These are phyloP conservation scores for Callocephalon fimbriatum DNA, from an alignment of 2,113 vertebrate genomes.

Conservation along the genomic window DNA sequence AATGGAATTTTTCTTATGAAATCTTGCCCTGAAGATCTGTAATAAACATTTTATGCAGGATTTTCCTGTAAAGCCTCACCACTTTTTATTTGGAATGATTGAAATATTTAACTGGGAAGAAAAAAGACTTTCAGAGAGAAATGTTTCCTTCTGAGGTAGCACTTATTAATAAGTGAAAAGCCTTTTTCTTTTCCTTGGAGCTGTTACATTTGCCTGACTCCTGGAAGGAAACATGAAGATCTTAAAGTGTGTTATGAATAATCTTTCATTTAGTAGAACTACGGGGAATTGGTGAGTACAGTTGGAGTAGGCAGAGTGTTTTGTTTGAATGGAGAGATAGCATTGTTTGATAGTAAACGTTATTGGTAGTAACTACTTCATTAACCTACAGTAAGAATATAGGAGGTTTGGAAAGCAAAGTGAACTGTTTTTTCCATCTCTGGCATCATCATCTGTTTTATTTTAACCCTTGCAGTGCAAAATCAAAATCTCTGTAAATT, in stretches of 20 bases:
- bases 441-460: not conserved
- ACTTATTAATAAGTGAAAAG: not conserved
- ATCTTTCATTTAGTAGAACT: not conserved
- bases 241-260: not conserved
- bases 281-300: slow-evolving; percentile 65
- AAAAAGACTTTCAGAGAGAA: not conserved
- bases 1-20: not conserved
- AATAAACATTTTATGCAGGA: rapidly evolving
- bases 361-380: not conserved
- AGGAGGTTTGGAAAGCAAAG: not conserved
- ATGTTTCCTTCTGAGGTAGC: not conserved
- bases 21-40: not conserved
- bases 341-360: not conserved
- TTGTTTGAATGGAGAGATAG: not conserved
- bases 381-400: not conserved
- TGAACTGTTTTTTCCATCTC: not conserved
- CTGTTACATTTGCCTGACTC: not conserved
- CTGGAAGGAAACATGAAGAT: slow-evolving; percentile 33
- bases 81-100: not conserved
- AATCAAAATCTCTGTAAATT: not conserved
- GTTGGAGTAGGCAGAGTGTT: not conserved
- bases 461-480: not conserved
- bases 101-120: not conserved
- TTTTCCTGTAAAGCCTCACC: not conserved
- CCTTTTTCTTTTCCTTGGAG: not conserved